Percentiles rank a stretch among this genome's conserved stretches.
Conservation (phyloP, 2,888 invertebrate species). For the Drosophila niveifrons region DNA sequence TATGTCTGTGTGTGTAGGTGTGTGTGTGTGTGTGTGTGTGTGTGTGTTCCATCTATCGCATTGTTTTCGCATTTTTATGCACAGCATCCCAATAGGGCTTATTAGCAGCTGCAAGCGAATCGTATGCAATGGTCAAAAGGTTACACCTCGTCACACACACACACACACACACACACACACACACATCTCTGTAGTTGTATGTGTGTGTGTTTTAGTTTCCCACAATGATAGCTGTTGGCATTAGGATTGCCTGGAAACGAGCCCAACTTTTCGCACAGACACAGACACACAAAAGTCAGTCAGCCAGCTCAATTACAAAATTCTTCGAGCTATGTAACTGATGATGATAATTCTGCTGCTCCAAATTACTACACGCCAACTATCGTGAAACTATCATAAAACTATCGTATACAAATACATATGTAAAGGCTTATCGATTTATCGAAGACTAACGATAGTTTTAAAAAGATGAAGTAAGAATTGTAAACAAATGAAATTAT, state of each 20-base stretch:
- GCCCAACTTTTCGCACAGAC: neutral
- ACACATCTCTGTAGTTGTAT: neutral
- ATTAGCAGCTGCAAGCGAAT: constrained; percentile 32
- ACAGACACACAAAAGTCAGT: neutral
- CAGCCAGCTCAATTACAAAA: neutral
- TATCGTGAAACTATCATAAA: neutral
- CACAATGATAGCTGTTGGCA: neutral
- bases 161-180: neutral
- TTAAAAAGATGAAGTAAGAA: too few relatives aligned
- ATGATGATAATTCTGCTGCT: neutral
- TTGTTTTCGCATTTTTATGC: constrained; percentile 26
- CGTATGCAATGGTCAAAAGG: constrained; percentile 38
- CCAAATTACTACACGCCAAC: neutral
- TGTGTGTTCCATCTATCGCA: neutral
- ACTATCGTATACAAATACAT: too few relatives aligned
- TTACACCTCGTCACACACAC: neutral
- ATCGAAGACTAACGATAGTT: too few relatives aligned
- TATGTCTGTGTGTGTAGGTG: neutral
- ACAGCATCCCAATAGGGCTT: constrained; percentile 36
- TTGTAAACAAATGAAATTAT: too few relatives aligned
- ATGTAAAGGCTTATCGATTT: too few relatives aligned
- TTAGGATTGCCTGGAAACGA: neutral
- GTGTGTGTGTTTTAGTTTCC: neutral
- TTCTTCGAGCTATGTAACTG: neutral
- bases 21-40: neutral